A percentile compares a stretch with the other conserved stretches of the same genome.
Evolutionary conservation across 1,140 invertebrate genomes (phyloP).

Genomic region (Drosophila kanapiae): DNA sequence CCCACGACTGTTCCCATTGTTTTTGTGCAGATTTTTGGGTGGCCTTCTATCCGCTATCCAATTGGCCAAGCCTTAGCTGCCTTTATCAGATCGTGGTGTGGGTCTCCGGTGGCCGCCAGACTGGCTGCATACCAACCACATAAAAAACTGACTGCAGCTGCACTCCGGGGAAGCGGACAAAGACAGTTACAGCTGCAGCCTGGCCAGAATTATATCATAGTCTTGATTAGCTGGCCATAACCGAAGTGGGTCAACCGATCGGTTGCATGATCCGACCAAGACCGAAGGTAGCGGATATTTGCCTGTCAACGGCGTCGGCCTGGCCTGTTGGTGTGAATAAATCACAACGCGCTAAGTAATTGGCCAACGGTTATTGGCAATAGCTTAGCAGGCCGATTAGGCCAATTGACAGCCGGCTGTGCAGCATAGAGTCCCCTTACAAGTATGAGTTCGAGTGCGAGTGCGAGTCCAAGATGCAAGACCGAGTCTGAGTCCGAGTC

Average conservation of each 20-base stretch:
- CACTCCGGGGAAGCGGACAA: conserved; percentile 31
- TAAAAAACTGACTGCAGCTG: conserved; percentile 52
- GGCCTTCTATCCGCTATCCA: conserved; percentile 33
- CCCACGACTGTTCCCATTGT: conserved; percentile 8
- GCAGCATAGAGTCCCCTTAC: neutral
- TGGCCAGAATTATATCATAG: conserved; percentile 74
- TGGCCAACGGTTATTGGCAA: conserved; percentile 76
- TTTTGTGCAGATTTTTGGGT: conserved; percentile 24
- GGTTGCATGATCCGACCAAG: conserved; percentile 55
- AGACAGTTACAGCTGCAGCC: conserved; percentile 56
- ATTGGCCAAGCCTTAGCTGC: conserved; percentile 24
- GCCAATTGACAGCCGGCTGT: conserved; percentile 59
- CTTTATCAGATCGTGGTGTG: conserved; percentile 38
- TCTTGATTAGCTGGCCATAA: conserved; percentile 40
- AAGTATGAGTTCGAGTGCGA: neutral
- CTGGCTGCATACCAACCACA: conserved; percentile 25
- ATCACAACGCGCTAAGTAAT: conserved; percentile 65
- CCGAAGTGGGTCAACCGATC: conserved; percentile 44
- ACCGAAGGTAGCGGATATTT: conserved; percentile 60
- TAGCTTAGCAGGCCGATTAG: conserved; percentile 63
- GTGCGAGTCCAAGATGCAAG: conserved; percentile 10
- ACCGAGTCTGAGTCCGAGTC: conserved; percentile 23
- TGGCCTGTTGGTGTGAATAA: conserved; percentile 49
- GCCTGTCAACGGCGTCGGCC: conserved; percentile 50
- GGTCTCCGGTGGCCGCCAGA: neutral